These are phyloP conservation scores for Hyperoplus immaculatus DNA, from an alignment of 2,797 vertebrate species.

Conservation along the genomic window DNA sequence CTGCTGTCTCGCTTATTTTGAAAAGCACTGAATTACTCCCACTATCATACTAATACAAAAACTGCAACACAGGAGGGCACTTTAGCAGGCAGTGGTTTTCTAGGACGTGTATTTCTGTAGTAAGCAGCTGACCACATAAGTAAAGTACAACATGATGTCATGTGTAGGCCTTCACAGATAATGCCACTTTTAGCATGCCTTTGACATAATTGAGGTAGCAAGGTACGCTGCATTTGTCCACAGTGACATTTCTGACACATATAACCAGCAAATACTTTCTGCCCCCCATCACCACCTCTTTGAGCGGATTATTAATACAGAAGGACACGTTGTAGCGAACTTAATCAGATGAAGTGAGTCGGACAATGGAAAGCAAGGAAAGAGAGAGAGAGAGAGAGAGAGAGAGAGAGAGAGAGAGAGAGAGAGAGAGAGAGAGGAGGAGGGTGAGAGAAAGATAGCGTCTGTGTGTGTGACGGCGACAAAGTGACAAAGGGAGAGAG, in stretches of 20 bases:
- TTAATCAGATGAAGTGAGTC: conserved; percentile 76
- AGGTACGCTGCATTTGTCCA: conserved; percentile 12
- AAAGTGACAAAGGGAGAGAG: conserved; percentile 32
- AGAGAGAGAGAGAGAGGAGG: not conserved
- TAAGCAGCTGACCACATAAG: not conserved
- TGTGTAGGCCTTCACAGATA: not conserved
- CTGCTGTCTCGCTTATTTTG: conserved; percentile 18
- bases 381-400: conserved; percentile 5
- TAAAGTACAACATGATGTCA: not conserved
- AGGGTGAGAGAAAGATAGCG: conserved; percentile 16
- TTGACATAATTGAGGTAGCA: not conserved
- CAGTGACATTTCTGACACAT: conserved; percentile 45
- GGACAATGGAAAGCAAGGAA: conserved; percentile 44
- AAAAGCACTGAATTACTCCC: conserved; percentile 34
- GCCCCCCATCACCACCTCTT: conserved; percentile 48
- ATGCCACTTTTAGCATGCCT: not conserved
- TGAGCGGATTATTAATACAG: conserved; percentile 66
- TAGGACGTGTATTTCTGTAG: conserved; percentile 4
- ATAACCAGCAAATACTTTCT: conserved; percentile 44
- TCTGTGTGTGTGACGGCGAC: conserved; percentile 14
- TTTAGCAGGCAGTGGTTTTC: conserved; percentile 17
- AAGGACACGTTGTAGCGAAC: conserved; percentile 70
- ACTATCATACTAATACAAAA: not conserved
- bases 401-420: conserved; percentile 14
- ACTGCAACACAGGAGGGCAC: conserved; percentile 4